Percentiles rank a stretch among this genome's conserved stretches.
phyloP scores from a whole-genome alignment of 1,140 invertebrate species.

The Spodoptera frugiperda region DNA sequence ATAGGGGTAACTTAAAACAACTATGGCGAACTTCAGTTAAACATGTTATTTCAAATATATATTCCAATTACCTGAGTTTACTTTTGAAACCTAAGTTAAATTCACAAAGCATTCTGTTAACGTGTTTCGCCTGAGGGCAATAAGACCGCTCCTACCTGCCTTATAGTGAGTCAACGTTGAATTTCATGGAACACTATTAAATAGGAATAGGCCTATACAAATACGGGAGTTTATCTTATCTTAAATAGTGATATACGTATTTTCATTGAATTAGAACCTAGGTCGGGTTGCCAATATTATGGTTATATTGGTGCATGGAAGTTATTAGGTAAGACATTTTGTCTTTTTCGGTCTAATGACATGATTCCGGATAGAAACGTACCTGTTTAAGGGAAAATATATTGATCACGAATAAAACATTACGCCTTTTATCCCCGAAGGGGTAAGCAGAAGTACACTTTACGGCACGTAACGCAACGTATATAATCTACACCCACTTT shows the following conservation, averaged over 20 bases:
- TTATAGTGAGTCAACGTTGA: slow-evolving; percentile 50
- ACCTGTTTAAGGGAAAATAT: no score
- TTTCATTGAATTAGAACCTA: slow-evolving; percentile 7
- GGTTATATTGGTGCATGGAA: background rate
- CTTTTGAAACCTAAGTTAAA: slow-evolving; percentile 74
- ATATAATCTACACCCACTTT: no score
- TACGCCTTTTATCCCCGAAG: no score
- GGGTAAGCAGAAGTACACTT: no score
- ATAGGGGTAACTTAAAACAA: slow-evolving; percentile 47
- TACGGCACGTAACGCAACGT: no score
- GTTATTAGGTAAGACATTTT: no score
- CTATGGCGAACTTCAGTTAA: slow-evolving; percentile 48
- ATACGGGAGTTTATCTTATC: slow-evolving; percentile 18
- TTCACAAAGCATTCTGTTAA: slow-evolving; percentile 67
- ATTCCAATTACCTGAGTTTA: slow-evolving; percentile 77
- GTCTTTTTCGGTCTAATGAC: no score
- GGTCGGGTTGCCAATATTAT: background rate
- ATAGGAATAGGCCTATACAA: slow-evolving; percentile 48
- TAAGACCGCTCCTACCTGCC: slow-evolving; percentile 57
- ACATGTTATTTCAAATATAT: slow-evolving; percentile 73
- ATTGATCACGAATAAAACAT: no score
- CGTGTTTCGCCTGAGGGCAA: slow-evolving; percentile 60
- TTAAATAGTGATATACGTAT: background rate
- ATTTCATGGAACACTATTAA: slow-evolving; percentile 46
- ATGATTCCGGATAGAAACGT: no score